Percentiles rank a stretch among this genome's conserved stretches.
These are phyloP conservation scores for Camponotus vicinus DNA, from an alignment of 1,140 invertebrate genomes.

Conservation along the genomic window DNA sequence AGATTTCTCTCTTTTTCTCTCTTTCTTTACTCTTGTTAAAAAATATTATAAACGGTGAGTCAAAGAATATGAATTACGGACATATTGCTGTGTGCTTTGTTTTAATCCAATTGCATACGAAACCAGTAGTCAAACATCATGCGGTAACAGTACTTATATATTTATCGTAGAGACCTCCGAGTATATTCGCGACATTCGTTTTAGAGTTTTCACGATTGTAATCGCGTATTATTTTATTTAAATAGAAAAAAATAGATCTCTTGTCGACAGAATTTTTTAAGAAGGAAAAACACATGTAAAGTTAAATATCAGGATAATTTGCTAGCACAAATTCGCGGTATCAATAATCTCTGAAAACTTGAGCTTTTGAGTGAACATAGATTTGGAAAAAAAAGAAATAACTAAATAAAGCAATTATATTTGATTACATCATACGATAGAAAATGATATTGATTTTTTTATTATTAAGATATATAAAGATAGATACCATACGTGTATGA, in stretches of 20 bases:
- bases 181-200: neutral
- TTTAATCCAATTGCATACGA: neutral
- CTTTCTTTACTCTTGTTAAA: neutral
- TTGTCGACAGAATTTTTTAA: neutral
- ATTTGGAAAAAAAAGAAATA: neutral
- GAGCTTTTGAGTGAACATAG: neutral
- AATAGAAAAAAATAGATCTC: neutral
- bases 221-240: neutral
- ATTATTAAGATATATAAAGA: neutral
- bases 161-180: neutral
- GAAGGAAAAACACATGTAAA: neutral
- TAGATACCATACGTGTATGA: neutral
- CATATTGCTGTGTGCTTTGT: no score
- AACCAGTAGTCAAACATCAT: neutral
- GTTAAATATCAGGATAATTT: neutral
- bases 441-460: conserved; percentile 6
- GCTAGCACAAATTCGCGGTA: neutral
- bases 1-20: no score
- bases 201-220: neutral
- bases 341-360: neutral
- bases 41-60: conserved; percentile 18
- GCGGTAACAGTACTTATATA: no score
- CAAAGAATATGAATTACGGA: neutral
- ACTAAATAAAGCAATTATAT: neutral
- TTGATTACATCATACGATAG: neutral